Evolutionary conservation across 2,888 invertebrate genomes (phyloP), one percentile per base, ranked within the genome.

Genomic region (Ptycholaimellus sp.): DNA sequence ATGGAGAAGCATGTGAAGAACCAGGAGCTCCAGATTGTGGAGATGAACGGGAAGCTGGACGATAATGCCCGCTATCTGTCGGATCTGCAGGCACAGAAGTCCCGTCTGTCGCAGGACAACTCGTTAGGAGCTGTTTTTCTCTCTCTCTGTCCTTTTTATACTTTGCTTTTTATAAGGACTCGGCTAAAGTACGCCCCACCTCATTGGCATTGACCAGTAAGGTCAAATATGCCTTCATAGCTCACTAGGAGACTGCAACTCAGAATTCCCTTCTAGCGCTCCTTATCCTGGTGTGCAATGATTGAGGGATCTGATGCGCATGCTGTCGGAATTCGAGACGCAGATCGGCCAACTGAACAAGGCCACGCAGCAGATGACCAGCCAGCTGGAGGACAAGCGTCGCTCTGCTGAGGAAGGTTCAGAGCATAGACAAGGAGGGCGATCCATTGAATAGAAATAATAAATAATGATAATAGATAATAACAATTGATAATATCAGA

Each of bases 291-390:
- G n/a, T n/a, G n/a, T n/a, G n/a, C n/a, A n/a, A n/a, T n/a, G n/a
- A n/a, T n/a, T n/a, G n/a, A n/a, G n/a, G n/a, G n/a, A n/a, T n/a
- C n/a, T n/a, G n/a, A n/a, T n/a, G n/a, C n/a, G 7, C 16, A 13
- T 1, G 3, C 13, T 7, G 27, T 4, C 11, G 41, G 53, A 53
- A 18, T 85, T 52, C 30, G 96, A 99, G 68, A 83, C 83, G 52
- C 81, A 83, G 66, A 77, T 90, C 56, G 81, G 80, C 53, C 83
- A 85, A 67, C 72, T 96, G 52, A 80, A 78, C 65, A 93, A 93
- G 72, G 55, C 58, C 32, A 64, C 90, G 74, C 44, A 48, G 11
- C 51, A 52, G 39, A 48, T 49, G 45, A 43, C 45, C 35, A 45
- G 46, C 35, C 55, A 56, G 40, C 46, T 56, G 35, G 96, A 96